These are phyloP conservation scores for Catocala fraxini DNA, from an alignment of 2,888 invertebrate species.

Conservation along the genomic window DNA sequence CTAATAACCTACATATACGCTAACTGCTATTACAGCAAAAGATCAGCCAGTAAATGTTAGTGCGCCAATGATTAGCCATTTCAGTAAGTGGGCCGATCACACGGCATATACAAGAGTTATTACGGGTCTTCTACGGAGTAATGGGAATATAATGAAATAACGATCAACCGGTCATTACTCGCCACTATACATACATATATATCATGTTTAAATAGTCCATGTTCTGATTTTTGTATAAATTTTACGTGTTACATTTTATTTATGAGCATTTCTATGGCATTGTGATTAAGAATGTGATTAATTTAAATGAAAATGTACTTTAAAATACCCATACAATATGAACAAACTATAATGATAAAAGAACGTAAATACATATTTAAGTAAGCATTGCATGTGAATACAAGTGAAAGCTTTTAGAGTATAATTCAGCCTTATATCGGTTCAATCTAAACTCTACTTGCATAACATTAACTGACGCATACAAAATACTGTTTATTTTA, in stretches of 20 bases:
- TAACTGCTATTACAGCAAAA: conserved; percentile 19
- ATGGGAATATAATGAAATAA: conserved; percentile 65
- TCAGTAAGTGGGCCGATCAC: conserved; percentile 13
- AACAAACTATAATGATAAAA: conserved; percentile 25
- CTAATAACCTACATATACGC: conserved; percentile 26
- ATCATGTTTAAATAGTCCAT: conserved; percentile 56
- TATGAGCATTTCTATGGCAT: no score
- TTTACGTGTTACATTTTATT: no score
- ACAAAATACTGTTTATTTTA: conserved; percentile 18
- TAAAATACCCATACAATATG: not conserved
- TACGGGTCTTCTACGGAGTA: conserved; percentile 57
- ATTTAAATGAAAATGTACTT: no score
- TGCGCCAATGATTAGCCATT: conserved; percentile 23
- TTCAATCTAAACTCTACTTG: not conserved
- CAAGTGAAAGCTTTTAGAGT: conserved; percentile 39
- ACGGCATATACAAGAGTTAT: conserved; percentile 40
- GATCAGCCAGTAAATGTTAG: conserved; percentile 32
- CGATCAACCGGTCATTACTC: conserved; percentile 62
- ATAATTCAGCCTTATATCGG: conserved; percentile 3
- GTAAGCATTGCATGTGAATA: conserved; percentile 23
- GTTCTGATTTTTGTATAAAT: conserved; percentile 6
- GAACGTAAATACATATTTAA: conserved; percentile 31
- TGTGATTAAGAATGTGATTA: no score
- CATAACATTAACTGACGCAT: not conserved
- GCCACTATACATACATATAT: conserved; percentile 57